These are phyloP conservation scores for Diachasma alloeum DNA, from an alignment of 1,140 invertebrate species.

Conservation along the genomic window DNA sequence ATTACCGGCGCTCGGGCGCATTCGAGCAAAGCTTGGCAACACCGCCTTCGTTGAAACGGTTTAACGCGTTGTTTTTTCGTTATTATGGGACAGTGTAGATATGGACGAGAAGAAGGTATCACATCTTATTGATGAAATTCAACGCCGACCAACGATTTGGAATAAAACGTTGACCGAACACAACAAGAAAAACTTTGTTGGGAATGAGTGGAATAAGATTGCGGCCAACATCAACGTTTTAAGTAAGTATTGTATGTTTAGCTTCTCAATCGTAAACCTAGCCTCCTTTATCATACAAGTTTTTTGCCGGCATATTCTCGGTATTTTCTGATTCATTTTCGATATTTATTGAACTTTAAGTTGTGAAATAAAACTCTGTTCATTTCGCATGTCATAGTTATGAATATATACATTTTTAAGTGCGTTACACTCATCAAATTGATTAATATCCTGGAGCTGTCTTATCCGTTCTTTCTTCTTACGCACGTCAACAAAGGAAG, in stretches of 20 bases:
- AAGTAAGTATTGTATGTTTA: neutral
- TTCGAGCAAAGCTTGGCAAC: neutral
- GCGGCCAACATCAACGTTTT: neutral
- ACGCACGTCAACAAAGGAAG: neutral
- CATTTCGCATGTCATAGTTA: neutral
- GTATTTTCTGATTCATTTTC: neutral
- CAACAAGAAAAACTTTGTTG: neutral
- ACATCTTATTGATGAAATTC: too few species aligned
- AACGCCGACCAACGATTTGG: neutral
- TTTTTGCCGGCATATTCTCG: neutral
- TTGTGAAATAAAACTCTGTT: neutral
- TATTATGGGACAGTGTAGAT: neutral
- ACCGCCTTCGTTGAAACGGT: neutral
- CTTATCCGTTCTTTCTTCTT: neutral
- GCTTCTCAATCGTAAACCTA: neutral
- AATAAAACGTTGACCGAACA: neutral
- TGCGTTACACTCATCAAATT: neutral
- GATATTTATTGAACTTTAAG: neutral
- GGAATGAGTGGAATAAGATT: neutral
- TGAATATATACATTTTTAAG: neutral
- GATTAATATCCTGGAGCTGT: neutral
- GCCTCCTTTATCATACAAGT: neutral
- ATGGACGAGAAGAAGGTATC: neutral
- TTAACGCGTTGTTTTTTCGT: neutral
- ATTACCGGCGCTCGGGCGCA: neutral